These are phyloP conservation scores for Microctonus aethiopoides DNA, from an alignment of 2,888 invertebrate genomes.

Conservation along the genomic window DNA sequence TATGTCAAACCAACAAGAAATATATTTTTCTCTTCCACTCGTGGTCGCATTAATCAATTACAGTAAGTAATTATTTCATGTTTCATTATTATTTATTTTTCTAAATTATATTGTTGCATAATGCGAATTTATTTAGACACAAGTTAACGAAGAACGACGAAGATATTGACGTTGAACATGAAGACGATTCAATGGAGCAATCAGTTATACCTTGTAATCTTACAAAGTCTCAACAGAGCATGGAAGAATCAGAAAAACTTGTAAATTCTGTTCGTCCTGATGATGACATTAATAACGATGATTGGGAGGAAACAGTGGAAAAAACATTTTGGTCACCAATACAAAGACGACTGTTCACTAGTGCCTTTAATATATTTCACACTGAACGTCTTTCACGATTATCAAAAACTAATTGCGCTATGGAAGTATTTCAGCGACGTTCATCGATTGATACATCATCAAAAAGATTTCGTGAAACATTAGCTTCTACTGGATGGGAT, in stretches of 20 bases:
- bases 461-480: constrained; percentile 74
- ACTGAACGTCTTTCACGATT: constrained; percentile 75
- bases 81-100: neutral
- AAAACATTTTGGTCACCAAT: constrained; percentile 73
- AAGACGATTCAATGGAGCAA: neutral
- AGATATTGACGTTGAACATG: constrained; percentile 67
- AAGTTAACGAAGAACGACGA: constrained; percentile 30
- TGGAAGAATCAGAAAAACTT: constrained; percentile 79
- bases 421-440: constrained; percentile 78
- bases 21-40: constrained; percentile 65
- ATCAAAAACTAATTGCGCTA: constrained; percentile 70
- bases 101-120: neutral
- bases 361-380: constrained; percentile 75
- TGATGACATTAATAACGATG: constrained; percentile 69
- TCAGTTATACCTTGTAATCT: constrained; percentile 70
- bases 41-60: neutral
- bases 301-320: constrained; percentile 78
- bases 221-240: constrained; percentile 71
- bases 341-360: constrained; percentile 76
- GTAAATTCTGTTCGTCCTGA: constrained; percentile 73
- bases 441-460: constrained; percentile 79
- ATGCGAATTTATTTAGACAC: neutral
- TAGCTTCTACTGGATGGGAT: constrained; percentile 81
- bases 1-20: constrained; percentile 72
- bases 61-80: neutral